Base-by-base conservation (phyloP, 2,888 invertebrate genomes). In the Germaria angustata region DNA sequence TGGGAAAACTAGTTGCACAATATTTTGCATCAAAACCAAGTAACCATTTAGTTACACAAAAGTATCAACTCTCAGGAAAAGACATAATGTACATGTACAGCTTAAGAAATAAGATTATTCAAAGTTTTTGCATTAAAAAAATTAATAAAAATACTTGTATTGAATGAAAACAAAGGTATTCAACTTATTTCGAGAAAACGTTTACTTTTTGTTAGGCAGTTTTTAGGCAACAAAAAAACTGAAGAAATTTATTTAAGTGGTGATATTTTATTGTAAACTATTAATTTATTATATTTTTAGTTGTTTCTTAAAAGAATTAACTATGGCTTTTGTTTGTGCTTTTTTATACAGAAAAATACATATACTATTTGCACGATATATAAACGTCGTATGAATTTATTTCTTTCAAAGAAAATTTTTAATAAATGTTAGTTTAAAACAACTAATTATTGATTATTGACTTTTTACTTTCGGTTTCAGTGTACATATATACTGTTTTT, bases 351-450 rank as follows among this genome's bases (percentile, higher is more conserved):
- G 65, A 20, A 69, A 69, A 71, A 55, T 49, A 63, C 5, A 44
- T 36, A 36, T 39, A n/a, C n/a, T n/a, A n/a, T 53, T 2, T 28
- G 28, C 28, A 28, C 28, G 6, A 6, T 28, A 28, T 5, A 9
- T 51, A 44, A 20, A 34, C 39, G 49, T 51, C 55, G 65, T 65
- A 69, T 46, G 41, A 63, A 17, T 65, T 32, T 49, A 44, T 79
- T 59, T 73, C 59, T 73, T 59, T 49, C 36, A 13, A 65, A 55
- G 32, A 80, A 65, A 75, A 34, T 55, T 34, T 65, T 69, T 69
- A 36, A 57, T 63, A 79, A 71, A 71, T 79, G 82, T 82, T 82
- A 82, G 82, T 82, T 79, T 82, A 79, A 79, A 82, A 82, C 82
- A 82, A 82, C 82, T 82, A 79, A 82, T 51, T 63, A 75, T 46